phyloP scores from a whole-genome alignment of 1,140 invertebrate genomes.

The Caerostris extrusa region DNA sequence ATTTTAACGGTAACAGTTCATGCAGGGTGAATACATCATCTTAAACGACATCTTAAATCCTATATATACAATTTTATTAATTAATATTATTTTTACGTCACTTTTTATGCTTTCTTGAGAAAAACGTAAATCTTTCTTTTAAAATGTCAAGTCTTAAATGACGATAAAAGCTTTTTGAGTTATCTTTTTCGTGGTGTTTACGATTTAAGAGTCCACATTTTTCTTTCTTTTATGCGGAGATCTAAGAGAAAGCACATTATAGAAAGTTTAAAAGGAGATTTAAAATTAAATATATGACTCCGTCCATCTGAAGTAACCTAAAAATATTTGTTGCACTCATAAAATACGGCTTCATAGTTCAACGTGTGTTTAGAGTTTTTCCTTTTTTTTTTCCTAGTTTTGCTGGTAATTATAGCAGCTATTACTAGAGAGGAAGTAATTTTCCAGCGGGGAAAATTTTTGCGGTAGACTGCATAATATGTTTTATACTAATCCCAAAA shows the following conservation, averaged over 20 bases:
- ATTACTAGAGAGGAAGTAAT: conserved; percentile 2
- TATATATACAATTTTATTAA: neutral
- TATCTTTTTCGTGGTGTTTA: neutral
- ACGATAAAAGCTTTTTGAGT: conserved; percentile 3
- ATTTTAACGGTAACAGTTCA: neutral
- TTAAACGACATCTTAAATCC: neutral
- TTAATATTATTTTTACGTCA: neutral
- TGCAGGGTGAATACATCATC: neutral
- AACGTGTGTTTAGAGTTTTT: neutral
- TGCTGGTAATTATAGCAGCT: conserved; percentile 18
- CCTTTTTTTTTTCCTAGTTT: neutral
- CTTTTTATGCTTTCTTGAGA: neutral
- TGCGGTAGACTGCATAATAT: conserved; percentile 17
- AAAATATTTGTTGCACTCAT: neutral
- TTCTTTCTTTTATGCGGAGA: neutral
- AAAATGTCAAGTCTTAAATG: neutral
- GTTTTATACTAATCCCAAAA: conserved; percentile 31
- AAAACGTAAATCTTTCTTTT: neutral
- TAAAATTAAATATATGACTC: conserved; percentile 44
- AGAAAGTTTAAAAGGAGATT: conserved; percentile 18
- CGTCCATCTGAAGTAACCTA: neutral
- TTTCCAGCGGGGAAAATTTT: neutral
- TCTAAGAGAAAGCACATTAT: neutral
- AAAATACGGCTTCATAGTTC: neutral
- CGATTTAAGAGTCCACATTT: neutral